Conservation (phyloP, 2,113 vertebrate species). For the Apaloderma vittatum region DNA sequence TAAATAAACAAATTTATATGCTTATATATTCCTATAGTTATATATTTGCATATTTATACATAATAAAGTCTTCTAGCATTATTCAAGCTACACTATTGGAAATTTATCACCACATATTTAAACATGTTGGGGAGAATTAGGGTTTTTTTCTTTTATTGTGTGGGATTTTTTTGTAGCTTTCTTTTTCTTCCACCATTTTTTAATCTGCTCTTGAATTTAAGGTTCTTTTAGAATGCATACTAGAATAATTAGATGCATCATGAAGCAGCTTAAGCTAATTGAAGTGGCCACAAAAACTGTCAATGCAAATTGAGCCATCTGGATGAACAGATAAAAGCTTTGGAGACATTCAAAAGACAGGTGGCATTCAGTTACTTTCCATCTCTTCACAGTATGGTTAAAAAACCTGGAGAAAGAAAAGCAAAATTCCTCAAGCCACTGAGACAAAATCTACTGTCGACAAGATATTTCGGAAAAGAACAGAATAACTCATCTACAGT, state of each 20-base stretch:
- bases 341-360: conserved; percentile 63
- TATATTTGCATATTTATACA: neutral
- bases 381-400: conserved; percentile 5
- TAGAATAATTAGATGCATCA: conserved; percentile 55
- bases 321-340: conserved; percentile 70
- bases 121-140: neutral
- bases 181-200: neutral
- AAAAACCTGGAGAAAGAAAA: conserved; percentile 16
- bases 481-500: neutral
- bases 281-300: conserved; percentile 67
- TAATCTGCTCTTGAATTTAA: conserved; percentile 27
- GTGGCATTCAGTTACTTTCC: conserved; percentile 40
- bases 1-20: too few relatives aligned
- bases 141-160: rapidly evolving
- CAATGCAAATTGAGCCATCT: conserved; percentile 70
- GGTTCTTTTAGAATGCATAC: neutral
- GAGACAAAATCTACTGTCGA: neutral
- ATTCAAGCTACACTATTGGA: neutral
- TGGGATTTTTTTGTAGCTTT: neutral
- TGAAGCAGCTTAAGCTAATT: conserved; percentile 62
- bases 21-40: too few relatives aligned
- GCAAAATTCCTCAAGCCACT: neutral
- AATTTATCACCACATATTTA: neutral
- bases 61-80: neutral
- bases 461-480: neutral